Evolutionary conservation across 2,113 vertebrate species (phyloP), one percentile per base, ranked within the genome.

Genomic region (Gnathonemus longibarbis): DNA sequence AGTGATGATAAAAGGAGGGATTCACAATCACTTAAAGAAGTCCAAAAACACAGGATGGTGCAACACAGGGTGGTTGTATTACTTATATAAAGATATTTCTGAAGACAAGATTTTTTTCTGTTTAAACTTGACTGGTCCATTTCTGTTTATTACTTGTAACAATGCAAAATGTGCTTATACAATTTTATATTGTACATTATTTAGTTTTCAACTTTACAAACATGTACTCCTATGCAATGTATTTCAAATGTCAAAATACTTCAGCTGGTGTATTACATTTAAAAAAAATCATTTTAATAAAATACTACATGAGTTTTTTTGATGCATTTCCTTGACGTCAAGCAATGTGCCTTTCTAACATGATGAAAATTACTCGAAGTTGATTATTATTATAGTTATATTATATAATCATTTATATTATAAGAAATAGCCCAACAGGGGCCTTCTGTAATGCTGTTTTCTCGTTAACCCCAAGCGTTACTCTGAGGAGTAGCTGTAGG

Each of bases 401-500:
- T 87, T 52, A 52, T 87, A 94, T 93, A 94, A 93, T 93, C 94
- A 89, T 92, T 93, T 95, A 94, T 95, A 93, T 93, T 95, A 95
- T 95, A 92, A 50, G 91, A 92, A 77, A 94, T 88, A 88, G 91
- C 93, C 90, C 48, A 91, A 91, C 88, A 87, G 92, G 91, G 90
- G 86, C 58, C 35, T 87, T 35, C 17, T 56, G 27, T 53, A 53
- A 87, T 39, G 85, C 31, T 39, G 50, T 66, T 45, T 88, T 58
- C 53, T 45, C 31, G 24, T 58, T 88, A 88, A 88, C 87, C 87
- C 53, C 53, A 21, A 88, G 87, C 52, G 13, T 19, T 35, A 52
- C 85, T 52, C 48, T 35, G 56, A 88, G n/a, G 87, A 62, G 52
- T 46, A 11, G 87, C 49, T 88, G 52, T 66, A 62, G 87, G 87